Conservation (phyloP, 2,797 vertebrate species). For the Odontamblyopus rebecca region DNA sequence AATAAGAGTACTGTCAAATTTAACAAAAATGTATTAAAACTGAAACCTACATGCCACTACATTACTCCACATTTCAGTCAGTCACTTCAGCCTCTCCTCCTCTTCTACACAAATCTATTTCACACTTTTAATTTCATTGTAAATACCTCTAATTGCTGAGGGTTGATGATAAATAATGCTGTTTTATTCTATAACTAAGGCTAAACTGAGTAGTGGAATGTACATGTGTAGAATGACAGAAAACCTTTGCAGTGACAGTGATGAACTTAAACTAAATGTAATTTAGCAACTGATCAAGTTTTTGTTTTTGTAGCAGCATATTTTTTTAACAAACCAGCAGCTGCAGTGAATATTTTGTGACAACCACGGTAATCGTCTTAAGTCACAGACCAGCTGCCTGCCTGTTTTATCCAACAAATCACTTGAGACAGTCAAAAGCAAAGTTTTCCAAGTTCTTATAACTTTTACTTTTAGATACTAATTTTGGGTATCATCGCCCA, state of each 20-base stretch:
- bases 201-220: no score
- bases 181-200: neutral
- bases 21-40: neutral
- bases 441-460: neutral
- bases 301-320: slow-evolving; percentile 2
- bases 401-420: neutral
- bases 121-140: neutral
- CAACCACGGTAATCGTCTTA: neutral
- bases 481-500: neutral
- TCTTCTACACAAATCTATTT: neutral
- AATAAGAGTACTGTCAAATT: neutral
- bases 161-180: neutral
- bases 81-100: neutral
- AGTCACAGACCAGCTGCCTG: neutral
- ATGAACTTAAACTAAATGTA: neutral
- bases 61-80: neutral
- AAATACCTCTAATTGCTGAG: neutral
- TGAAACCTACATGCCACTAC: neutral
- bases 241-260: neutral
- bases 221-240: neutral
- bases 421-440: neutral
- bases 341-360: neutral
- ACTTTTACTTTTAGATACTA: neutral
- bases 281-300: neutral
- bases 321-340: neutral